Conservation (phyloP, 2,888 invertebrate species). For the Leptinotarsa juncta region DNA sequence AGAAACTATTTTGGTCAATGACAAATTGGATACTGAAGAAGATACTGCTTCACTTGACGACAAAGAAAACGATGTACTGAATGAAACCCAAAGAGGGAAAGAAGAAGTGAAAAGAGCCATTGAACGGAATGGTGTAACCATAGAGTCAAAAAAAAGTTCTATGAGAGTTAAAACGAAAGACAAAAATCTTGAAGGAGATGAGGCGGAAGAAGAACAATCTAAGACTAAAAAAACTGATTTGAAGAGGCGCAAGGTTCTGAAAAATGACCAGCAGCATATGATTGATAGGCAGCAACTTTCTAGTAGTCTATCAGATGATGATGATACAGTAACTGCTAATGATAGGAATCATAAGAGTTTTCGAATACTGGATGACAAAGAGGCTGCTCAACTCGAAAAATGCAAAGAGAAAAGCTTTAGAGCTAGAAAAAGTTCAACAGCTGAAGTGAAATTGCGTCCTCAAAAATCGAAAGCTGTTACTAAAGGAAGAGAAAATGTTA, state of each 20-base stretch:
- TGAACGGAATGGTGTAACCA: slow-evolving; percentile 26
- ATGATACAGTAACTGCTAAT: slow-evolving; percentile 43
- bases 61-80: no score
- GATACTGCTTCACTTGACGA: slow-evolving; percentile 15
- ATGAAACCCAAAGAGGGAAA: neutral
- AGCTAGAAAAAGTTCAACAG: slow-evolving; percentile 31
- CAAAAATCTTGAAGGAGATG: neutral
- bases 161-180: neutral
- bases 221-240: neutral
- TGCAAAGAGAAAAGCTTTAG: slow-evolving; percentile 41
- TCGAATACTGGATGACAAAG: slow-evolving; percentile 58
- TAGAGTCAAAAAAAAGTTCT: neutral
- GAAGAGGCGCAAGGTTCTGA: slow-evolving; percentile 17
- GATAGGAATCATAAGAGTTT: slow-evolving; percentile 60
- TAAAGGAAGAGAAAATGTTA: slow-evolving; percentile 36
- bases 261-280: slow-evolving; percentile 22
- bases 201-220: neutral
- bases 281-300: slow-evolving; percentile 20
- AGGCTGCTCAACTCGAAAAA: slow-evolving; percentile 46
- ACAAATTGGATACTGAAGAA: neutral
- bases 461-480: slow-evolving; percentile 45
- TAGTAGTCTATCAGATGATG: slow-evolving; percentile 44
- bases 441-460: slow-evolving; percentile 50
- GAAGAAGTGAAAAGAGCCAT: slow-evolving; percentile 31
- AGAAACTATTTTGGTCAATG: neutral